Evolutionary conservation across 2,113 vertebrate species (phyloP).

Genomic region (Turdus rufiventris): DNA sequence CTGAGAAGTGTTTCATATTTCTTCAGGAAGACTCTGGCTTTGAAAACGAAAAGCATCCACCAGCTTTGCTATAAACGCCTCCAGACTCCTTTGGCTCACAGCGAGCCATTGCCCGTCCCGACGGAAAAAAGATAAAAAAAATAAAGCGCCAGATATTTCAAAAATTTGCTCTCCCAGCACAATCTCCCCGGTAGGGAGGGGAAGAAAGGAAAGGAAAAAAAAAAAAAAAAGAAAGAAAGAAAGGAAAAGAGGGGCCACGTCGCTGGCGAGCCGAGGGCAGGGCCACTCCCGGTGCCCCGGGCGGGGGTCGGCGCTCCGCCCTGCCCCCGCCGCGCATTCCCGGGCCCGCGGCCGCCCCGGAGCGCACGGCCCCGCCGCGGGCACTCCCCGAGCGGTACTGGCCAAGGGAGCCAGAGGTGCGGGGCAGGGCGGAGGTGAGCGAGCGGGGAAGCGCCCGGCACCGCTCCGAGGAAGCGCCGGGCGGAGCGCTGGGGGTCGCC

Average conservation of each 20-base stretch:
- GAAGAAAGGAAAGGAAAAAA: background rate
- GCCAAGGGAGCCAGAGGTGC: background rate
- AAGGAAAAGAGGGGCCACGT: background rate
- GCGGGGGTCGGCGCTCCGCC: conserved; percentile 29
- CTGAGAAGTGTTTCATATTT: conserved; percentile 33
- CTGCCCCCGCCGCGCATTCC: conserved; percentile 51
- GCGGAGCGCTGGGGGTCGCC: too few species aligned
- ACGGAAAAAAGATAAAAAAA: background rate
- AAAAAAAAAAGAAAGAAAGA: too few species aligned
- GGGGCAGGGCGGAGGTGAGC: background rate
- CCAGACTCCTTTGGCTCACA: background rate
- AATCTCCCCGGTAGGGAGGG: background rate
- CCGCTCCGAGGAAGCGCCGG: too few species aligned
- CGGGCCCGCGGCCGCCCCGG: background rate
- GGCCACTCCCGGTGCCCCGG: background rate
- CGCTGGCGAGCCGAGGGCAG: background rate
- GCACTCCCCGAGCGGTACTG: background rate
- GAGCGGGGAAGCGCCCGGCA: background rate
- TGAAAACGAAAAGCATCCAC: background rate
- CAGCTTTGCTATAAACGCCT: background rate
- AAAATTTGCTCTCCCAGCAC: conserved; percentile 43
- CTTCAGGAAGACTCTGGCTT: background rate
- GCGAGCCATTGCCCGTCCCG: background rate
- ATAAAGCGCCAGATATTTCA: conserved; percentile 28
- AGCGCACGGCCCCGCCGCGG: background rate